Conservation (phyloP, 2,797 vertebrate species). For the Staurois parvus region DNA sequence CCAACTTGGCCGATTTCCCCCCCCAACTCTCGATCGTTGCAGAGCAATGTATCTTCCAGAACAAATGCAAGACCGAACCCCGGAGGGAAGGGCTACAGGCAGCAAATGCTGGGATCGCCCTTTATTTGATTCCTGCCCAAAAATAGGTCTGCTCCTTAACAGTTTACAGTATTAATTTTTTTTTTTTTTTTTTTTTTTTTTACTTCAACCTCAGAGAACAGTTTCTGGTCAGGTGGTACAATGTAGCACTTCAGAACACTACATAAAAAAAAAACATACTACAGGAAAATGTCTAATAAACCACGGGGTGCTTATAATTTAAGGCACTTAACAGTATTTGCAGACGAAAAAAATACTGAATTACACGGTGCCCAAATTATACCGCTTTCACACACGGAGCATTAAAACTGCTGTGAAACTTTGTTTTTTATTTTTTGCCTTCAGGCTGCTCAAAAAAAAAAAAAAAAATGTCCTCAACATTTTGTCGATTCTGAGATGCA, state of each 20-base stretch:
- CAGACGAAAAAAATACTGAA: not conserved
- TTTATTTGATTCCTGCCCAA: constrained; percentile 43
- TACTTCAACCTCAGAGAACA: constrained; percentile 1
- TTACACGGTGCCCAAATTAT: not conserved
- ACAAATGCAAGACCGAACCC: constrained; percentile 39
- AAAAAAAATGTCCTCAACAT: not conserved
- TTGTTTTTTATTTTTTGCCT: not conserved
- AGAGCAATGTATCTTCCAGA: not conserved
- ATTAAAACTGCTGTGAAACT: constrained; percentile 29
- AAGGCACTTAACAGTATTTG: not conserved
- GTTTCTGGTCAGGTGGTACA: constrained; percentile 10
- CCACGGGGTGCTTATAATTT: constrained; percentile 3
- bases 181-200: not conserved
- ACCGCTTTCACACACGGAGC: constrained; percentile 6
- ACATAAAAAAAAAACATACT: constrained; percentile 9
- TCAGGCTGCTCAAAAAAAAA: not conserved
- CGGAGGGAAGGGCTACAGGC: constrained; percentile 21
- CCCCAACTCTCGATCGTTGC: no score
- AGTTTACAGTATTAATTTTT: constrained; percentile 50
- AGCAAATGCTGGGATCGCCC: constrained; percentile 30
- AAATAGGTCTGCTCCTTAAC: not conserved
- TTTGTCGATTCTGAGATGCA: constrained; percentile 4
- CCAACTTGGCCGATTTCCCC: no score
- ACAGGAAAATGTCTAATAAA: not conserved
- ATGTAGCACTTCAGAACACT: constrained; percentile 44